Percentiles rank a stretch among this genome's conserved stretches.
phyloP scores from a whole-genome alignment of 2,888 invertebrate genomes.

The Nesidiocoris tenuis region DNA sequence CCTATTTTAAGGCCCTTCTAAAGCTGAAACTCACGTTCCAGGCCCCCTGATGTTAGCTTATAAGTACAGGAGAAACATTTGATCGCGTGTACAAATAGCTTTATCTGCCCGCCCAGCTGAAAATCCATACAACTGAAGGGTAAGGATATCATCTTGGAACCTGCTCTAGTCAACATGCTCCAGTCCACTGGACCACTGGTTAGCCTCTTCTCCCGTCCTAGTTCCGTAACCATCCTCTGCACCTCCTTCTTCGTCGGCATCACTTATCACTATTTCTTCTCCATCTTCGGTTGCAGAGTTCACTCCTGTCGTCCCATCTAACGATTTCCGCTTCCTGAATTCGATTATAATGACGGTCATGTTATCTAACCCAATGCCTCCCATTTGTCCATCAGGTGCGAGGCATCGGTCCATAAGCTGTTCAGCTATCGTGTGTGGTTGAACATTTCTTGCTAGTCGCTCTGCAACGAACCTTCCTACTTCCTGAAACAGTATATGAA shows the following conservation, averaged over 20 bases:
- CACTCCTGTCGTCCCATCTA: neutral
- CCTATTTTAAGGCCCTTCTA: no score
- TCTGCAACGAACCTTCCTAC: conserved; percentile 86
- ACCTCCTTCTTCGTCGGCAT: neutral
- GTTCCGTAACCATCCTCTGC: neutral
- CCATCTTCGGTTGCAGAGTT: neutral
- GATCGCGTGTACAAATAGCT: neutral
- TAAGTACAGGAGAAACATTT: no score
- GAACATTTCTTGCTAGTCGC: conserved; percentile 75
- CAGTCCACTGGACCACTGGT: neutral
- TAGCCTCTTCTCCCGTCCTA: neutral
- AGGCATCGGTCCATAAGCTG: conserved; percentile 91
- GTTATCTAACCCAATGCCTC: conserved; percentile 96
- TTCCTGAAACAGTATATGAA: conserved; percentile 65
- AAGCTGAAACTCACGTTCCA: no score
- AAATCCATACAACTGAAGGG: neutral
- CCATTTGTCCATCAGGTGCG: conserved; percentile 95
- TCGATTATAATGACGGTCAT: conserved; percentile 95
- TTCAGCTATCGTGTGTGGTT: conserved; percentile 94
- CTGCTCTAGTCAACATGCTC: neutral
- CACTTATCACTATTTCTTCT: neutral
- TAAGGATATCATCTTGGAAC: neutral
- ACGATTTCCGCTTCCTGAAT: conserved; percentile 62
- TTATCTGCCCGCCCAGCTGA: no score
- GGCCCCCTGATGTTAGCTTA: no score